Conservation (phyloP, 2,888 invertebrate genomes). For the Melanotus villosus region DNA sequence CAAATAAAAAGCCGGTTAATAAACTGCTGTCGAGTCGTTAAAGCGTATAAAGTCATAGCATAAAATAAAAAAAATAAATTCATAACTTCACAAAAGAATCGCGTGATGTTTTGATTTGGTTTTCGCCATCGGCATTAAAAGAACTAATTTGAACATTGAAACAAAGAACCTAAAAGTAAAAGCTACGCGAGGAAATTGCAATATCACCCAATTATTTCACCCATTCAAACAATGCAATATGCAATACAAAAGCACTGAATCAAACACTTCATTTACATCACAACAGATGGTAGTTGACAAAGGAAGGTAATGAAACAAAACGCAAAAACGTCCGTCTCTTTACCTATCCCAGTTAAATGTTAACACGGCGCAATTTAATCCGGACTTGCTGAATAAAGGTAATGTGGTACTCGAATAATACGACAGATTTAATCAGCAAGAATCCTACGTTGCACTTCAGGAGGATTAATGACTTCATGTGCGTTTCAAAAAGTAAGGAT, state of each 20-base stretch:
- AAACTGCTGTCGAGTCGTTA: no score
- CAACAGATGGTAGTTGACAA: conserved; percentile 22
- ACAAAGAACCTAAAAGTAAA: conserved; percentile 1
- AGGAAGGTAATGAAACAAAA: conserved; percentile 20
- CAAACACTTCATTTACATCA: conserved; percentile 25
- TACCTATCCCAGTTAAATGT: conserved; percentile 20
- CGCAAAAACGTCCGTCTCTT: conserved; percentile 29
- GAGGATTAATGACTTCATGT: conserved; percentile 1
- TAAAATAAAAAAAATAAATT: no score
- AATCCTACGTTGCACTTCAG: conserved; percentile 22
- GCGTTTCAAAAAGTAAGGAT: conserved; percentile 8
- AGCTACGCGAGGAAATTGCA: conserved; percentile 12
- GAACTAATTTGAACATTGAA: background rate
- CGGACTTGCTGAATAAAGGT: background rate
- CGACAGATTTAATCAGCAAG: conserved; percentile 37
- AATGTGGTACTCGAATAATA: conserved; percentile 26
- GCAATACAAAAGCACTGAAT: conserved; percentile 30
- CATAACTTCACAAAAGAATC: no score
- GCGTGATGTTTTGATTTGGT: no score
- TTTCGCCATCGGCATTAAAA: no score
- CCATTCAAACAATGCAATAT: conserved; percentile 15
- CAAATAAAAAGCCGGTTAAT: no score
- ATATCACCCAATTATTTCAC: conserved; percentile 19
- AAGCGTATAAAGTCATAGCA: no score
- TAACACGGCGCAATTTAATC: conserved; percentile 36